Evolutionary conservation across 2,113 vertebrate genomes (phyloP).

Genomic region (Smithornis capensis): DNA sequence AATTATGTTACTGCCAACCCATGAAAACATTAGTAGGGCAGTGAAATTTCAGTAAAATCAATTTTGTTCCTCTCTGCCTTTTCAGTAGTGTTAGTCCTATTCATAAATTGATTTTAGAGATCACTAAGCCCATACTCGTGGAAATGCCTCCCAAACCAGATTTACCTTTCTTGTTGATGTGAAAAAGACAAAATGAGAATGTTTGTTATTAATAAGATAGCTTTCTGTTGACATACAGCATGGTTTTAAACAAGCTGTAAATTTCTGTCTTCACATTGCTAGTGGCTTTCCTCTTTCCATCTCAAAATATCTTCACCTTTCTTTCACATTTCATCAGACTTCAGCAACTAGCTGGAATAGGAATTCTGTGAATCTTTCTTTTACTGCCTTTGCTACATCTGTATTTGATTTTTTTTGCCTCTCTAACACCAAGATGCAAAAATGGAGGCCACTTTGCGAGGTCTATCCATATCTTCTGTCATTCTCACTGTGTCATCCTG

Average conservation of each 20-base stretch:
- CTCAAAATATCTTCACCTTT: background rate
- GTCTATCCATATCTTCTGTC: background rate
- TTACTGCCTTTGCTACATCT: background rate
- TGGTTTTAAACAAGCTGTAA: background rate
- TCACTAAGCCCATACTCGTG: background rate
- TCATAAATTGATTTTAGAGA: background rate
- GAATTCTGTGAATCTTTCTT: background rate
- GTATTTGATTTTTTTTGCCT: background rate
- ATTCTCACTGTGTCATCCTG: background rate
- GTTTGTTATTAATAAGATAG: background rate
- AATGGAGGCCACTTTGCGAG: background rate
- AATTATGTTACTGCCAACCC: background rate
- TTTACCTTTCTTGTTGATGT: background rate
- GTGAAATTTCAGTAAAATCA: background rate
- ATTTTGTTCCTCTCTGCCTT: background rate
- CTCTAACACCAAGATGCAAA: background rate
- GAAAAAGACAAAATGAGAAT: background rate
- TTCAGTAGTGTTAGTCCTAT: background rate
- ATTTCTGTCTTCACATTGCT: background rate
- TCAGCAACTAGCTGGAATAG: background rate
- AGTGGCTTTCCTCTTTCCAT: background rate
- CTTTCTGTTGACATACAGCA: background rate
- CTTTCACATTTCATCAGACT: background rate
- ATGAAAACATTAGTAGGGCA: background rate
- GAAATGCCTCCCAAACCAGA: background rate